A percentile compares a stretch with the other conserved stretches of the same genome.
Conservation (phyloP, 2,113 vertebrate species). For the Nothobranchius kuhntae region DNA sequence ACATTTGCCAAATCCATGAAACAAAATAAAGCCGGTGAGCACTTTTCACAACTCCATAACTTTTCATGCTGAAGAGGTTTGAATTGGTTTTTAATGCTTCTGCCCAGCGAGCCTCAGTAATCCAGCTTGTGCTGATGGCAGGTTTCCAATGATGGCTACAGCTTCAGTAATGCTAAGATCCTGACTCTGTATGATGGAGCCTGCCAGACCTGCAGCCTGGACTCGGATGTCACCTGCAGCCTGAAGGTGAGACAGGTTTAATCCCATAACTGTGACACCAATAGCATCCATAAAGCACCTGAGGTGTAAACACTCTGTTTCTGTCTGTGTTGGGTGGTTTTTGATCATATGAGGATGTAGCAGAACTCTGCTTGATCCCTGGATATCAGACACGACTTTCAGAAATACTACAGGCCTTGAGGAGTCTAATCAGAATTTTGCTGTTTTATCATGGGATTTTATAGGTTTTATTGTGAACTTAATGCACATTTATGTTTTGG, state of each 20-base stretch:
- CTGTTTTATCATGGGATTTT: background rate
- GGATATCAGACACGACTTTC: background rate
- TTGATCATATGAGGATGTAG: background rate
- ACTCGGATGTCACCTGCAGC: slow-evolving; percentile 74
- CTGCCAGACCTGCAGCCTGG: slow-evolving; percentile 84
- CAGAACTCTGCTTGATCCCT: background rate
- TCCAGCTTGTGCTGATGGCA: slow-evolving; percentile 61
- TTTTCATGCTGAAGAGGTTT: too few species aligned
- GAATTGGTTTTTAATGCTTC: slow-evolving; percentile 4
- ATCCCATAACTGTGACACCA: background rate
- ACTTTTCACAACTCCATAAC: too few species aligned
- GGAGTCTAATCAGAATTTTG: background rate
- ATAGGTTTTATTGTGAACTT: too few species aligned
- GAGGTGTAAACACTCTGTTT: background rate
- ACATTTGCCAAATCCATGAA: too few species aligned
- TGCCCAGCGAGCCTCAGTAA: slow-evolving; percentile 16
- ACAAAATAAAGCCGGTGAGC: too few species aligned
- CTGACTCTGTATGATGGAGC: slow-evolving; percentile 84
- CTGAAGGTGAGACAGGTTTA: slow-evolving; percentile 79
- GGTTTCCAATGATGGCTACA: slow-evolving; percentile 90
- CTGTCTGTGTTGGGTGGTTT: background rate
- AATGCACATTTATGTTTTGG: too few species aligned
- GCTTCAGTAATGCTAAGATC: slow-evolving; percentile 88
- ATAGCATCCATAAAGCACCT: background rate
- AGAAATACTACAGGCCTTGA: background rate